Conservation (phyloP, 2,888 invertebrate species). For the Asteroscopus sphinx region DNA sequence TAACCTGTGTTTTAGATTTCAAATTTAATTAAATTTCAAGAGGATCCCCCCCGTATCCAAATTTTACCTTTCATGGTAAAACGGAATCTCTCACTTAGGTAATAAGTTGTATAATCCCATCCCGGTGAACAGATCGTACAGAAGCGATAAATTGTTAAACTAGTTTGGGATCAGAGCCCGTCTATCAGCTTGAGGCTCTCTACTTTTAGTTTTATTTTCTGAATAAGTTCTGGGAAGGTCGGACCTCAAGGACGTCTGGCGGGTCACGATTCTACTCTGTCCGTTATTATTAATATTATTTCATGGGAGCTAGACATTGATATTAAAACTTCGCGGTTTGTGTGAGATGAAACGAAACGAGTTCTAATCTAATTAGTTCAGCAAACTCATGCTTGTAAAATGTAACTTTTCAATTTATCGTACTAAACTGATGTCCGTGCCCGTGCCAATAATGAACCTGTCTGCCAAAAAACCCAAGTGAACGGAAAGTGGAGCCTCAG, state of each 20-base stretch:
- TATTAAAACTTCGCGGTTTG: conserved; percentile 46
- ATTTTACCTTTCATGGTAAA: conserved; percentile 54
- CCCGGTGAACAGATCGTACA: conserved; percentile 62
- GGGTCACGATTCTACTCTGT: conserved; percentile 63
- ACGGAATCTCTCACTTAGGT: conserved; percentile 60
- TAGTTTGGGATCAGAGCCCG: conserved; percentile 70
- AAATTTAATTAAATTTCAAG: conserved; percentile 67
- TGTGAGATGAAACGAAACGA: conserved; percentile 40
- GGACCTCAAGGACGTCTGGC: conserved; percentile 77
- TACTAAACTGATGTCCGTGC: conserved; percentile 28
- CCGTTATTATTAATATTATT: conserved; percentile 66
- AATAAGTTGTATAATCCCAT: conserved; percentile 71
- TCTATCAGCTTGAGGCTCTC: conserved; percentile 67
- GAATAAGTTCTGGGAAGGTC: conserved; percentile 81
- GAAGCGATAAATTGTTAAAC: conserved; percentile 76
- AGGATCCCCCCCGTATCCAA: conserved; percentile 40
- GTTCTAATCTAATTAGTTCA: conserved; percentile 52
- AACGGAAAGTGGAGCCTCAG: conserved; percentile 28
- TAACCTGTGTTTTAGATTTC: conserved; percentile 53
- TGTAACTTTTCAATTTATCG: conserved; percentile 48
- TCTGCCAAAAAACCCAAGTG: conserved; percentile 10
- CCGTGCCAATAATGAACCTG: conserved; percentile 26
- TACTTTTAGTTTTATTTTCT: conserved; percentile 78
- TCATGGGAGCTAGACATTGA: conserved; percentile 49
- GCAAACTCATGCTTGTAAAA: conserved; percentile 30